Percentiles rank a stretch among this genome's conserved stretches.
Evolutionary conservation across 2,113 vertebrate genomes (phyloP).

Genomic region (Tragelaphus imberbis): DNA sequence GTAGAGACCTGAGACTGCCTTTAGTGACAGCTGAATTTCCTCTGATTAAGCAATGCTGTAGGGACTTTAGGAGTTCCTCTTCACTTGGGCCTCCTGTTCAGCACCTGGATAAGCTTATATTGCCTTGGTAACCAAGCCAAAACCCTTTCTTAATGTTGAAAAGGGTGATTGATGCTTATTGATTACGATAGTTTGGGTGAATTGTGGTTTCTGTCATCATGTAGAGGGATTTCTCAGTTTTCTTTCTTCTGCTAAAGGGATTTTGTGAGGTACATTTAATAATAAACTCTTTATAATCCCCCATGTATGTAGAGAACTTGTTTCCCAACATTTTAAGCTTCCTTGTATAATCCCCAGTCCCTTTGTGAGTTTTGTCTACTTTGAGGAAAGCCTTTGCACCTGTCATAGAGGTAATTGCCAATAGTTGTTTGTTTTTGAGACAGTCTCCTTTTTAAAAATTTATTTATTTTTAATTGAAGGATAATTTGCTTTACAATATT

Average conservation of each 20-base stretch:
- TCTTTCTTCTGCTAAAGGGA: slow-evolving; percentile 1
- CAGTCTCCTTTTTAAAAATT: background rate
- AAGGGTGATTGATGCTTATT: background rate
- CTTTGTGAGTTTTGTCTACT: background rate
- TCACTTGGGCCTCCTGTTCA: background rate
- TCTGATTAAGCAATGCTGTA: background rate
- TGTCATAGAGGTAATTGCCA: background rate
- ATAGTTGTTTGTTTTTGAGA: background rate
- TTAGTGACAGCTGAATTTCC: background rate
- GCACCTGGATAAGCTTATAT: slow-evolving; percentile 58
- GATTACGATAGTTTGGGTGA: background rate
- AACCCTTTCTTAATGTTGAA: slow-evolving; percentile 10
- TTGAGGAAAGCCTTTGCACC: background rate
- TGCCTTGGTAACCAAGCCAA: slow-evolving; percentile 19
- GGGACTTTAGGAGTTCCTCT: background rate
- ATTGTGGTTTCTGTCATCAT: slow-evolving; percentile 28
- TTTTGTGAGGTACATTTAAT: background rate
- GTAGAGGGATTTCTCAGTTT: background rate
- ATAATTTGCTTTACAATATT: background rate
- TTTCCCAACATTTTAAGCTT: slow-evolving; percentile 14
- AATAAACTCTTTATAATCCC: background rate
- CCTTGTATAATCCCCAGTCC: background rate
- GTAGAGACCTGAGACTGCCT: background rate
- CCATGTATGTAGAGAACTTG: background rate
- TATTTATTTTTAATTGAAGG: background rate